Evolutionary conservation across 1,140 invertebrate genomes (phyloP).

Genomic region (Mercenaria mercenaria): DNA sequence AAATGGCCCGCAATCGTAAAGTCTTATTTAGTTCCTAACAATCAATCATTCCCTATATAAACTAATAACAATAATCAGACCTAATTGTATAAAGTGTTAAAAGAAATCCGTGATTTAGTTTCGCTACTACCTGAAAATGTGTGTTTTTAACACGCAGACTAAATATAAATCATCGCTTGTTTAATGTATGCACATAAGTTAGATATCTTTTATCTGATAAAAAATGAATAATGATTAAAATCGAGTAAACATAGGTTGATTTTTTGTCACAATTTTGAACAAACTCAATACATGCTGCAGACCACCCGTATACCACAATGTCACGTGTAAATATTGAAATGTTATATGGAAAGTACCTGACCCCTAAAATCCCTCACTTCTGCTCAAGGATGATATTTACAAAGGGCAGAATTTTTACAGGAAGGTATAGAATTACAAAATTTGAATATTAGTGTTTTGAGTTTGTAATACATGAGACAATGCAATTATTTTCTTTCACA

Average conservation of each 20-base stretch:
- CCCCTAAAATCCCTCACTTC: conserved; percentile 4
- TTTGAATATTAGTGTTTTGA: too few relatives aligned
- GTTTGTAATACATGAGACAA: too few relatives aligned
- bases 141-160: conserved; percentile 44
- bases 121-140: conserved; percentile 25
- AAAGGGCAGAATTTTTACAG: not conserved
- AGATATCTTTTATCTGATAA: conserved; percentile 57
- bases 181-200: conserved; percentile 54
- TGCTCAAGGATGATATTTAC: not conserved
- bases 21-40: not conserved
- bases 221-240: conserved; percentile 30
- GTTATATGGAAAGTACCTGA: not conserved
- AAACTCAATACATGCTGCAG: conserved; percentile 8
- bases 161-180: conserved; percentile 53
- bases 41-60: not conserved
- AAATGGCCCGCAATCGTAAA: not conserved
- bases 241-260: conserved; percentile 43
- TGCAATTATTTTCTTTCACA: too few relatives aligned
- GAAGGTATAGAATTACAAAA: too few relatives aligned
- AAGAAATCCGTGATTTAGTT: conserved; percentile 38
- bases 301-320: conserved; percentile 33
- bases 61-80: conserved; percentile 20
- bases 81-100: conserved; percentile 43
- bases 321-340: not conserved
- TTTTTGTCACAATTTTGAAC: conserved; percentile 55